Percentiles rank a stretch among this genome's conserved stretches.
These are phyloP conservation scores for Eustalomyia histrio DNA, from an alignment of 2,888 invertebrate species.

Conservation along the genomic window DNA sequence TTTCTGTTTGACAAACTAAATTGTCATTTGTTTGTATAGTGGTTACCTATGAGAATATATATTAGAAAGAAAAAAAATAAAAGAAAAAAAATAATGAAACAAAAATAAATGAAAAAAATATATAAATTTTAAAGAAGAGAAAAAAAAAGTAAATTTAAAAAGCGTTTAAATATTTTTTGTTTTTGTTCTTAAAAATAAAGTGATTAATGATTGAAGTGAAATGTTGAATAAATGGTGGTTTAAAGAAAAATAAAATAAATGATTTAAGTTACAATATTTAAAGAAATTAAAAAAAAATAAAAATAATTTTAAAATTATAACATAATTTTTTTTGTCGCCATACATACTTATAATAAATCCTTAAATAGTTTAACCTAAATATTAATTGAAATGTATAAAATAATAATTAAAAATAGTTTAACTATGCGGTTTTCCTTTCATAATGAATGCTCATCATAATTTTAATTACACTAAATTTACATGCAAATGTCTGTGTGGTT, in stretches of 20 bases:
- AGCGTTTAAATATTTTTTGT: not conserved
- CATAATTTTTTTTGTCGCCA: not conserved
- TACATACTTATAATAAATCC: not conserved
- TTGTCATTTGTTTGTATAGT: conserved; percentile 15
- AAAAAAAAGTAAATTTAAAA: not conserved
- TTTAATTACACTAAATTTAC: conserved; percentile 25
- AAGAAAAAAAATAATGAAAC: conserved; percentile 16
- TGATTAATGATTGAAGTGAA: conserved; percentile 16
- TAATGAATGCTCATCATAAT: not conserved
- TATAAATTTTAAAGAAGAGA: no score
- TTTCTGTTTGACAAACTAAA: conserved; percentile 27
- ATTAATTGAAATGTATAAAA: not conserved
- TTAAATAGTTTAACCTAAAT: not conserved
- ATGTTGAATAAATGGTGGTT: not conserved
- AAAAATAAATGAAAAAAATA: conserved; percentile 10
- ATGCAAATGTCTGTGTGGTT: conserved; percentile 13
- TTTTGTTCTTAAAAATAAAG: not conserved
- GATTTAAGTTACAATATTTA: not conserved
- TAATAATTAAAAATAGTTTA: not conserved
- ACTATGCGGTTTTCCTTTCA: conserved; percentile 8
- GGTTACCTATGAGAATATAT: conserved; percentile 1
- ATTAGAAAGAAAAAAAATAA: conserved; percentile 12
- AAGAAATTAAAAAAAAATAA: not conserved
- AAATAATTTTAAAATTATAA: no score
- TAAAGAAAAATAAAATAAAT: not conserved